Conservation (phyloP, 2,888 invertebrate genomes). For the Pristionchus japonicus region DNA sequence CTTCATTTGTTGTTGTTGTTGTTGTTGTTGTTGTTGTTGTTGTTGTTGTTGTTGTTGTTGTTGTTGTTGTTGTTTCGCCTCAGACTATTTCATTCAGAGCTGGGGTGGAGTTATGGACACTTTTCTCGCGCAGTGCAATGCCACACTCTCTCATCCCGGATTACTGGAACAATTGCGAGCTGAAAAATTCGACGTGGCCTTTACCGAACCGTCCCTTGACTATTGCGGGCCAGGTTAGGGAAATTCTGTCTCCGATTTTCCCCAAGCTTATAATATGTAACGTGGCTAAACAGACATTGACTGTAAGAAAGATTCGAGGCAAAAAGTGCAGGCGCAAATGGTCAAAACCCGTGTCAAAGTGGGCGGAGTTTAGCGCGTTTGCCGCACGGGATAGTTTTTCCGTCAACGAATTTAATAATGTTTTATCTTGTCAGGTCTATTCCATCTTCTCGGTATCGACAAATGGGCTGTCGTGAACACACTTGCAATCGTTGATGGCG, state of each 20-base stretch:
- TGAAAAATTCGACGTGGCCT: background rate
- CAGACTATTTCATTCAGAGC: background rate
- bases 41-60: no score
- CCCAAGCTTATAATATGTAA: no score
- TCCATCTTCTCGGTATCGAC: background rate
- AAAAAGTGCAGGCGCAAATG: no score
- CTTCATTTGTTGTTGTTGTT: no score
- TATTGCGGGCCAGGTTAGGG: conserved; percentile 6
- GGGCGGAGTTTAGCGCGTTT: no score
- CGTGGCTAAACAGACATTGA: no score
- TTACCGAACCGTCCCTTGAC: background rate
- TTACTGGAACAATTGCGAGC: background rate
- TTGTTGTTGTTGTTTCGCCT: no score
- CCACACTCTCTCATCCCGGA: background rate
- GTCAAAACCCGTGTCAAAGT: no score
- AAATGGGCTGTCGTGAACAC: background rate
- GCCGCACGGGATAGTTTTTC: no score
- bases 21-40: background rate
- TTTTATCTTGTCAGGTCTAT: background rate
- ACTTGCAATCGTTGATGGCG: background rate
- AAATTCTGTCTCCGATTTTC: no score
- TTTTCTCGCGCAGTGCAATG: background rate
- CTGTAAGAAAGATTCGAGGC: no score
- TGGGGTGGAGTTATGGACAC: background rate
- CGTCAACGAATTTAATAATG: background rate